A percentile compares a stretch with the other conserved stretches of the same genome.
Conservation (phyloP, 1,140 invertebrate genomes). For the Pseudomyrmex concolor region DNA sequence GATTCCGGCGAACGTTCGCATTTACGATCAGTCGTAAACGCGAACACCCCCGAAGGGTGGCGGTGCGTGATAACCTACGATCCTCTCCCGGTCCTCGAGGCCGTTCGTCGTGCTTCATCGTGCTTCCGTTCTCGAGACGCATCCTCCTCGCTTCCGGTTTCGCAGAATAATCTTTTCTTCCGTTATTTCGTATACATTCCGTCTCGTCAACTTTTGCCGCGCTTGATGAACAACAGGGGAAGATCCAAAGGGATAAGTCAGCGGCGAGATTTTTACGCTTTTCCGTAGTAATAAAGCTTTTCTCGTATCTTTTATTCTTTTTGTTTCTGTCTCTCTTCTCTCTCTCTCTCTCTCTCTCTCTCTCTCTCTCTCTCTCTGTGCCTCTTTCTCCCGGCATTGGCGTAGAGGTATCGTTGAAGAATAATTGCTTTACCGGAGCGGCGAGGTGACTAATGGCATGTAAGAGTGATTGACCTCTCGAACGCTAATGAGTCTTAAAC, state of each 20-base stretch:
- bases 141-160: constrained; percentile 34
- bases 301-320: not conserved
- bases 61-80: constrained; percentile 22
- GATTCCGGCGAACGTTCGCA: constrained; percentile 41
- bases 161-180: not conserved
- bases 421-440: constrained; percentile 45
- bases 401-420: constrained; percentile 27
- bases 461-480: constrained; percentile 56
- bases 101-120: constrained; percentile 48
- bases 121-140: constrained; percentile 23
- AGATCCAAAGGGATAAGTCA: not conserved
- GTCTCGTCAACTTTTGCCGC: constrained; percentile 30
- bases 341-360: not conserved
- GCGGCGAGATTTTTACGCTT: not conserved
- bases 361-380: not conserved
- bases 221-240: not conserved
- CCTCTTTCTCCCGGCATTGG: constrained; percentile 6
- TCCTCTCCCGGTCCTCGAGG: not conserved
- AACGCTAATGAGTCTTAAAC: constrained; percentile 60
- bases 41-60: not conserved
- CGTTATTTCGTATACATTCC: constrained; percentile 61
- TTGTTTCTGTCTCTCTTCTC: not conserved
- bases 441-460: constrained; percentile 53
- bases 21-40: constrained; percentile 71
- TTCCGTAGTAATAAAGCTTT: not conserved